Base-by-base conservation (phyloP, 2,888 invertebrate genomes). In the Eupithecia centaureata region DNA sequence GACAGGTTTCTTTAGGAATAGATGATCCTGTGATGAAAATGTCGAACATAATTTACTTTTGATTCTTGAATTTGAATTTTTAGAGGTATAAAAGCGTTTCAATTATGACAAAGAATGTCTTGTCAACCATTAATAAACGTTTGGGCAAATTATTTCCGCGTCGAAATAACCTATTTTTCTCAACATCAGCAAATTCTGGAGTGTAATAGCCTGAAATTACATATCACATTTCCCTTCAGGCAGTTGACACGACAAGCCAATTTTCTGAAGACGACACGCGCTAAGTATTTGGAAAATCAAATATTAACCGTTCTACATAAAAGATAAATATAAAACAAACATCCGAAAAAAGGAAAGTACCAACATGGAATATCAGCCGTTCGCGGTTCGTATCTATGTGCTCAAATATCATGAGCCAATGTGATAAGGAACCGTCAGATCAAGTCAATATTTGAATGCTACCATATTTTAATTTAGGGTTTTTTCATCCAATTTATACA, bases 291-390 rank as follows among this genome's bases (percentile, higher is more conserved):
- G 73, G 61, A 65, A 65, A 70, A 65, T 71, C 74, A 81, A 85
- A 85, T 80, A 82, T 83, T 82, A 70, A 73, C 75, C 72, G 77
- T 79, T 69, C 80, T 57, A 75, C 74, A 76, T 76, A 67, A 58
- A 64, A 73, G 71, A 63, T 67, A 71, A 77, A 75, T 72, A 68
- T 75, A 71, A 64, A 57, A 71, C 71, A 65, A 73, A 76, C 75
- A 74, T 77, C 74, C 76, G 75, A 76, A 73, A 65, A 70, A 72
- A 75, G 69, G 54, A 56, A 56, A 56, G 54, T 56, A 56, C 22
- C 51, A 22, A 51, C 59, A 35, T 65, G 66, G 73, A 22, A 58
- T 65, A 67, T 73, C 71, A 71, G 65, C 68, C 73, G 61, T 51
- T 63, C 63, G 62, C 71, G 64, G 61, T 59, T 61, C 63, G 51